Conservation (phyloP, 2,888 invertebrate genomes). For the Macaria notata region DNA sequence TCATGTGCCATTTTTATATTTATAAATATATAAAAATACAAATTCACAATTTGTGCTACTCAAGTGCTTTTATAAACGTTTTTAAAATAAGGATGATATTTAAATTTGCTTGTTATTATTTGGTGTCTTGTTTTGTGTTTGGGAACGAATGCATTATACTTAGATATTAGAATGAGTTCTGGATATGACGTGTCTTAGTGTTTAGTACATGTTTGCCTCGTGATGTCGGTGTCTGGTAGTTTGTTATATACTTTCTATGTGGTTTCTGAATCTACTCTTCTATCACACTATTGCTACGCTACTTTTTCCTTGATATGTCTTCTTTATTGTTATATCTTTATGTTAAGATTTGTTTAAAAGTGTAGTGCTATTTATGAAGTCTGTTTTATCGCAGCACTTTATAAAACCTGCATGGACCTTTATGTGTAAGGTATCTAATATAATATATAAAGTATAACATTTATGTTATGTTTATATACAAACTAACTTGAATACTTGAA, state of each 20-base stretch:
- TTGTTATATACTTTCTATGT: slow-evolving; percentile 25
- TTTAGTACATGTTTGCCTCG: slow-evolving; percentile 46
- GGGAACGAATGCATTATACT: slow-evolving; percentile 54
- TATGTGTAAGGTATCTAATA: background rate
- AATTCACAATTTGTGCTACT: slow-evolving; percentile 70
- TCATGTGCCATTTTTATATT: slow-evolving; percentile 75
- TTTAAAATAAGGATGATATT: slow-evolving; percentile 65
- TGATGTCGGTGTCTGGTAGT: slow-evolving; percentile 40
- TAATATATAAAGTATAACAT: background rate
- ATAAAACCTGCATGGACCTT: slow-evolving; percentile 13
- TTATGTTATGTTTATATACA: slow-evolving; percentile 2
- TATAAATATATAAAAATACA: slow-evolving; percentile 40
- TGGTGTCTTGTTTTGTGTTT: slow-evolving; percentile 50
- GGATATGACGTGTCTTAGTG: slow-evolving; percentile 46
- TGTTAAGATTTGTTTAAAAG: slow-evolving; percentile 12
- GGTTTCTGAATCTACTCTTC: slow-evolving; percentile 31
- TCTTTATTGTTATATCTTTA: slow-evolving; percentile 7
- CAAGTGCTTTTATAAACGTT: slow-evolving; percentile 77
- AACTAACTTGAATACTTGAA: slow-evolving; percentile 7
- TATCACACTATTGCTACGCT: slow-evolving; percentile 26
- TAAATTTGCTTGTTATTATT: slow-evolving; percentile 79
- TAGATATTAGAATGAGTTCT: slow-evolving; percentile 46
- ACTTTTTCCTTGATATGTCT: slow-evolving; percentile 17
- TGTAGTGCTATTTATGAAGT: slow-evolving; percentile 13
- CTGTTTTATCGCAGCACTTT: slow-evolving; percentile 15